These are phyloP conservation scores for Trachythela sp. DNA, from an alignment of 64 coral and sea anemone genomes.

Conservation along the genomic window DNA sequence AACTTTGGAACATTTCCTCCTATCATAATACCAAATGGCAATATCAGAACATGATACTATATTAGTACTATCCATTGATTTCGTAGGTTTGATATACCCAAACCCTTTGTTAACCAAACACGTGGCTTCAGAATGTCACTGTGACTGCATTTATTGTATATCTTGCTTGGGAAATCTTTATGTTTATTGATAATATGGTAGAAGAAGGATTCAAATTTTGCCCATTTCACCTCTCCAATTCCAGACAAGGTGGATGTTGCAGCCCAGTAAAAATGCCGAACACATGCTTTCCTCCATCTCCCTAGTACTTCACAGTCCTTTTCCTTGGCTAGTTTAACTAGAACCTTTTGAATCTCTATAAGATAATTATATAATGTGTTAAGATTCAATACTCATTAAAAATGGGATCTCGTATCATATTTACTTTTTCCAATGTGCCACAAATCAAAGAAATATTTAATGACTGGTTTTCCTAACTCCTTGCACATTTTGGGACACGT, in stretches of 20 bases:
- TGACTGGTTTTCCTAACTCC: background rate
- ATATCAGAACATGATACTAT: no score
- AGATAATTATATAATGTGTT: background rate
- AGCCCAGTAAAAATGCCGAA: conserved; percentile 27
- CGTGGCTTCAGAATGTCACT: conserved; percentile 22
- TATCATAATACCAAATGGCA: no score
- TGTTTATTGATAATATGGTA: conserved; percentile 35
- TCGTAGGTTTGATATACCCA: no score
- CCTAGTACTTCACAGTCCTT: conserved; percentile 24
- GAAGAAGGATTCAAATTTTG: conserved; percentile 35
- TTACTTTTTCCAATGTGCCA: conserved; percentile 1
- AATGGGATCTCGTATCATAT: background rate
- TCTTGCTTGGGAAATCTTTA: background rate
- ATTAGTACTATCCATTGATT: no score
- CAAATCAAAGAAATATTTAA: background rate
- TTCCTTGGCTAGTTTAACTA: conserved; percentile 28
- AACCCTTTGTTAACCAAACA: conserved; percentile 36
- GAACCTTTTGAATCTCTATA: conserved; percentile 26
- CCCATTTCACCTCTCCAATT: conserved; percentile 23
- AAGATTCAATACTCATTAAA: no score
- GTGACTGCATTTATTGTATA: conserved; percentile 40
- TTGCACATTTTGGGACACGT: background rate
- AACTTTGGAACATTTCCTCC: background rate
- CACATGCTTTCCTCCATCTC: conserved; percentile 34
- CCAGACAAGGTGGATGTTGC: conserved; percentile 31